Base-by-base conservation (phyloP, 1,140 invertebrate species). In the Brachionus calyciflorus region DNA sequence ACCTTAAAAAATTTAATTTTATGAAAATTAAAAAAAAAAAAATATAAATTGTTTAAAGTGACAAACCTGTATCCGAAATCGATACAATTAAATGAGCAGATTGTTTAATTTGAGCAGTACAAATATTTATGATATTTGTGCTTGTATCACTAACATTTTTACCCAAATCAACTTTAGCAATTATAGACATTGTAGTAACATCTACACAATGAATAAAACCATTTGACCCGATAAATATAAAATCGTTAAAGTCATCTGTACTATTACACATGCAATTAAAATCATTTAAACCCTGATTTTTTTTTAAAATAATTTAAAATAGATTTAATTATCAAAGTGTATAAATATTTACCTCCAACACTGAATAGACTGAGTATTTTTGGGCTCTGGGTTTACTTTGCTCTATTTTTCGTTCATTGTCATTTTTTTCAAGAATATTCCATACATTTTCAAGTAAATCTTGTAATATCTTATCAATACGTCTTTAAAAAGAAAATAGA, bases 391-490 rank as follows among this genome's bases (percentile, higher is more conserved):
- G 69, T 21, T 73, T 73, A 17, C 37, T 73, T 55, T 37, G 69
- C 21, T 73, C 69, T 21, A 21, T 73, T 49, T 51, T 33, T 21
- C 30, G 28, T 30, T 49, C 69, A 28, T 55, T 73, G 17, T 49
- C 41, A 55, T 73, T 73, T 21, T 73, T 49, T 17, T 73, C 46
- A 0, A 73, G 24, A 6, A 46, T 55, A 19, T 24, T 33, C 69
- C 69, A 73, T 21, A 40, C 69, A 30, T 49, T 28, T 17, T 73
- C 69, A 7, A 73, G 14, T 4, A 73, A 17, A 10, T 26, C 44
- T 30, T 73, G 46, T 37, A 73, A 21, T 14, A 73, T 73, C 49
- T 73, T 73, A 14, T 73, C 69, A 2, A 73, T 73, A n/a, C 69
- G 69, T 21, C 69, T 49, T 4, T 3, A 17, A 60, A n/a, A 17